These are phyloP conservation scores for Mixornis gularis DNA, from an alignment of 2,113 vertebrate genomes.

Conservation along the genomic window DNA sequence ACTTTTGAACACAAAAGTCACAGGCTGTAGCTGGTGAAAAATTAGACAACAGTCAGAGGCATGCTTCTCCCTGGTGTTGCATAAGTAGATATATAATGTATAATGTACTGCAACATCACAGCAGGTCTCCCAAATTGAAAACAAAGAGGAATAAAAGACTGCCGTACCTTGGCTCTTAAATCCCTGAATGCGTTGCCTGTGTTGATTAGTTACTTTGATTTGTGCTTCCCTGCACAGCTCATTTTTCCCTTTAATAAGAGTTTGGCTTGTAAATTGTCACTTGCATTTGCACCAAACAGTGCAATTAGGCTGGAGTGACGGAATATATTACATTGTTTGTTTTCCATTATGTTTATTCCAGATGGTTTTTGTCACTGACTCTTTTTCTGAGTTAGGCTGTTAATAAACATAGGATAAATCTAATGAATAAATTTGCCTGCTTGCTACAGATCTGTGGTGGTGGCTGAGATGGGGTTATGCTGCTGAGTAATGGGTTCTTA, in stretches of 20 bases:
- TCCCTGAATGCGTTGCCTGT: constrained; percentile 21
- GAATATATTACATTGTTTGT: constrained; percentile 58
- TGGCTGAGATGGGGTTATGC: not conserved
- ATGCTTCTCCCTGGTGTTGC: not conserved
- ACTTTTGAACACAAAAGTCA: not conserved
- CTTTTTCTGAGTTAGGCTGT: constrained; percentile 15
- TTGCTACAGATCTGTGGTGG: not conserved
- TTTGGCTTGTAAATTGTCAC: constrained; percentile 50
- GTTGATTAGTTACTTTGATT: constrained; percentile 61
- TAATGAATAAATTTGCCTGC: constrained; percentile 42
- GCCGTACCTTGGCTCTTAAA: constrained; percentile 32
- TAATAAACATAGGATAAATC: constrained; percentile 54
- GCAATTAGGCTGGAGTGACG: constrained; percentile 41
- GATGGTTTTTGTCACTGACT: constrained; percentile 54
- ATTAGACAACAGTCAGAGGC: not conserved
- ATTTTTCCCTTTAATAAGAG: constrained; percentile 53
- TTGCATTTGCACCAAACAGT: constrained; percentile 42
- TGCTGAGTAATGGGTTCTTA: not conserved
- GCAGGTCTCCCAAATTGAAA: constrained; percentile 46
- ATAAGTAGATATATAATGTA: not conserved
- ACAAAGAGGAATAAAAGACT: constrained; percentile 42
- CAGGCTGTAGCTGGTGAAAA: not conserved
- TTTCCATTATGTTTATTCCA: constrained; percentile 63
- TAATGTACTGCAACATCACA: constrained; percentile 38
- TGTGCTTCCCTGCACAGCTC: constrained; percentile 22